Conservation (phyloP, 1,140 invertebrate species). For the Heliconius nattereri region DNA sequence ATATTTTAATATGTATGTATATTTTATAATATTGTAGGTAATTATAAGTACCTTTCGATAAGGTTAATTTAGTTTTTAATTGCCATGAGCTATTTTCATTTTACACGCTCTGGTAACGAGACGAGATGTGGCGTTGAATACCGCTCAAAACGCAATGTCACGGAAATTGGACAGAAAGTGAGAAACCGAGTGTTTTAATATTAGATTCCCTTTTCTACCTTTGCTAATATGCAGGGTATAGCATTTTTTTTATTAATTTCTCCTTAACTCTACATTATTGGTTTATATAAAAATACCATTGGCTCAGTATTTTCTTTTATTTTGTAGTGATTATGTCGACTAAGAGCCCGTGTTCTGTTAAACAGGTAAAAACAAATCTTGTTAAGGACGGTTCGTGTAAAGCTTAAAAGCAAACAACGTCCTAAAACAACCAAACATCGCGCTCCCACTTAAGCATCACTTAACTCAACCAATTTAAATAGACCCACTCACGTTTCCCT, state of each 20-base stretch:
- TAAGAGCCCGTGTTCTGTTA: constrained; percentile 11
- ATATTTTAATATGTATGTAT: too few species aligned
- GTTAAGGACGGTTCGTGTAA: constrained; percentile 69
- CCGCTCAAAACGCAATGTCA: neutral
- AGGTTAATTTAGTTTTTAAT: neutral
- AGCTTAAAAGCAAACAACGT: constrained; percentile 64
- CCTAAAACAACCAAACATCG: constrained; percentile 76
- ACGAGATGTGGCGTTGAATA: neutral
- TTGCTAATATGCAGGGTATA: too few species aligned
- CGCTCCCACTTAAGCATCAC: constrained; percentile 72
- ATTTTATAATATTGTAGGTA: too few species aligned
- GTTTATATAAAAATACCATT: too few species aligned
- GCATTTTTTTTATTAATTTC: too few species aligned
- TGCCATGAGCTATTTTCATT: neutral
- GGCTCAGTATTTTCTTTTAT: neutral
- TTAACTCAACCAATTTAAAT: constrained; percentile 62
- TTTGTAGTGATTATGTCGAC: constrained; percentile 6
- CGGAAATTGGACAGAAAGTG: neutral
- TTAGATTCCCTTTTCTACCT: neutral
- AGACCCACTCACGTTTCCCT: constrained; percentile 43
- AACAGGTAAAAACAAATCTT: constrained; percentile 61
- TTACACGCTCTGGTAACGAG: neutral
- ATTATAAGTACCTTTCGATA: neutral
- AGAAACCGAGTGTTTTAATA: neutral
- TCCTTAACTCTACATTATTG: too few species aligned